A percentile compares a stretch with the other conserved stretches of the same genome.
These are phyloP conservation scores for Upupa epops DNA, from an alignment of 2,113 vertebrate species.

Conservation along the genomic window DNA sequence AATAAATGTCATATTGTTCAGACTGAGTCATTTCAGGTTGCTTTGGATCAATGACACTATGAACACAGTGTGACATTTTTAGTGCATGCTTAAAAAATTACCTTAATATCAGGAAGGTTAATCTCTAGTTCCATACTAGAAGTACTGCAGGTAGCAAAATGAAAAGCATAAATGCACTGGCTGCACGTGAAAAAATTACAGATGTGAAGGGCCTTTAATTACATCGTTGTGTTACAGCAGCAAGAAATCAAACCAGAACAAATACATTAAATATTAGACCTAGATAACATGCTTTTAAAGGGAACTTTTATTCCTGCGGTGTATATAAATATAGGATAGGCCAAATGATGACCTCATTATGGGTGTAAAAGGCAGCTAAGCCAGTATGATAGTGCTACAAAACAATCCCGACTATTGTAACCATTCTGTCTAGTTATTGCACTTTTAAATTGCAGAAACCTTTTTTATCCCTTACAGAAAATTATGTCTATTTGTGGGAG, in stretches of 20 bases:
- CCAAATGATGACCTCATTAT: background rate
- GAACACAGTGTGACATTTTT: background rate
- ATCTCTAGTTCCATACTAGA: background rate
- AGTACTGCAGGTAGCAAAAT: background rate
- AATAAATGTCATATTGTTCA: slow-evolving; percentile 24
- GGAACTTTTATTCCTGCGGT: background rate
- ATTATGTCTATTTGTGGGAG: background rate
- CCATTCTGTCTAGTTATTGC: background rate
- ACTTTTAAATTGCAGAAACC: background rate
- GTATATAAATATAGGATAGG: background rate
- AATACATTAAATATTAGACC: background rate
- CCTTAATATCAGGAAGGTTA: background rate
- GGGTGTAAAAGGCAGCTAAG: background rate
- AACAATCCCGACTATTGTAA: background rate
- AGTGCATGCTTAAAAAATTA: background rate
- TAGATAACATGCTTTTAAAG: background rate
- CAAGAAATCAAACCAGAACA: background rate
- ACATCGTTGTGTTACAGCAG: background rate
- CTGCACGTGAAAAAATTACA: background rate
- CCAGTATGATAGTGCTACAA: background rate
- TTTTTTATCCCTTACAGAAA: background rate
- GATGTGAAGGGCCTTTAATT: background rate
- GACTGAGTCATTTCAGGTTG: slow-evolving; percentile 7
- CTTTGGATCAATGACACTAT: slow-evolving; percentile 4
- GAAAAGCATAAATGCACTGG: background rate